Evolutionary conservation across 2,888 invertebrate genomes (phyloP).

Genomic region (Prosopocoilus inquinatus): DNA sequence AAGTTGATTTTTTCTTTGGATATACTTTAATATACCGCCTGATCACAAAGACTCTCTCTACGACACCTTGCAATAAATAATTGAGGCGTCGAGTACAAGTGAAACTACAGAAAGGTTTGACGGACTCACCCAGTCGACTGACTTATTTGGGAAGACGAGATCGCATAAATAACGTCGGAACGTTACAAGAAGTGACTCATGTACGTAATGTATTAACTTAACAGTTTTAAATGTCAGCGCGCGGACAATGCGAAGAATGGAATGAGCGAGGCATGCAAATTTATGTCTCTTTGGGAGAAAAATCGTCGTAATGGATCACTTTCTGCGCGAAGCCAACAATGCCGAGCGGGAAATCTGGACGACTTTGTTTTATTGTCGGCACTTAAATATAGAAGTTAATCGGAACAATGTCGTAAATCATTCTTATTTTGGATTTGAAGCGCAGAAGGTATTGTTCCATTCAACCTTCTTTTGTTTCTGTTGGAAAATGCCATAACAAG

Average conservation of each 20-base stretch:
- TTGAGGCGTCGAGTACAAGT: slow-evolving; percentile 13
- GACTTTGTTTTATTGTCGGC: background rate
- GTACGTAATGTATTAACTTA: slow-evolving; percentile 37
- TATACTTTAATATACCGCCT: too few species aligned
- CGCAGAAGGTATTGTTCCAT: too few species aligned
- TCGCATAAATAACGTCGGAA: slow-evolving; percentile 34
- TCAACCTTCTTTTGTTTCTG: too few species aligned
- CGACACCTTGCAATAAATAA: background rate
- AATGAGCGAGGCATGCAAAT: slow-evolving; percentile 27
- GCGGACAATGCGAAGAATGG: slow-evolving; percentile 33
- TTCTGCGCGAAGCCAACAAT: slow-evolving; percentile 10
- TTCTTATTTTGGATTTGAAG: too few species aligned
- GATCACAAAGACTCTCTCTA: too few species aligned
- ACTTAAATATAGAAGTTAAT: background rate
- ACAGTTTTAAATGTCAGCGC: slow-evolving; percentile 35
- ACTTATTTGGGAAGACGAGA: slow-evolving; percentile 38
- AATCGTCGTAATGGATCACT: slow-evolving; percentile 25
- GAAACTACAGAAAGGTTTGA: slow-evolving; percentile 10
- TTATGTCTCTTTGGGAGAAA: slow-evolving; percentile 28
- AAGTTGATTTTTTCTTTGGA: too few species aligned
- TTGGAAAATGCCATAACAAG: too few species aligned
- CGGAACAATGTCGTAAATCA: too few species aligned
- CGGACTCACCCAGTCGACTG: slow-evolving; percentile 22
- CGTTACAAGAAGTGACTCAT: slow-evolving; percentile 35
- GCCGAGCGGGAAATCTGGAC: background rate